Base-by-base conservation (phyloP, 2,113 vertebrate species). In the Cyanocitta stelleri region DNA sequence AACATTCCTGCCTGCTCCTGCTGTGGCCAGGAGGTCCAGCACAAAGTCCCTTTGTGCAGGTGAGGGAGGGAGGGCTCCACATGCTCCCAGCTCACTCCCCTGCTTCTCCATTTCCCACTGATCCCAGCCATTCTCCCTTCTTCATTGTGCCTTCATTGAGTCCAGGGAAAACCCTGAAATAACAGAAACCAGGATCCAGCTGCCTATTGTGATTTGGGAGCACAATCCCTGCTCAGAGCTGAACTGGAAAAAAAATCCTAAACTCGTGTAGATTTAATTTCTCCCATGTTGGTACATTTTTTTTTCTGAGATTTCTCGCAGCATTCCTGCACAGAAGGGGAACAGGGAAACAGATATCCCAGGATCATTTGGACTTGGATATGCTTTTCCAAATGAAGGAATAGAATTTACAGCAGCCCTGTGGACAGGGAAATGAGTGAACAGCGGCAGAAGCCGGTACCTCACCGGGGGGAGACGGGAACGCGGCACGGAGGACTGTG, bases 401-500 rank as follows among this genome's bases (percentile, higher is more conserved):
- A 6, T 1, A 27, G 27, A 3, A 6, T 23, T 30, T 22, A 1
- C 23, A 26, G 59, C 3, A 4, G 32, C 37, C 3, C 0, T 13
- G 16, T 16, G 41, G 43, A 8, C 35, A 37, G 33, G 58, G 33
- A 41, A 15, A 7, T 0, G 39, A 23, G n/a, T 1, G 48, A n/a
- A 4, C 0, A 5, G 44, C 5, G 3, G 58, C 63, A 9, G 6
- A 19, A n/a, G 32, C 21, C 6, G 16, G 66, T 3, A 1, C 51
- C 16, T 19, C 22, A 0, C 10, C 7, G 41, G 32, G 55, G 58
- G 41, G 63, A 43, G 64, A 16, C 21, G 7, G 9, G 66, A 32
- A 3, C 0, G 0, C 14, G 4, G 17, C 1, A 4, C 21, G 1
- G 21, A 27, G 0, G 2, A 24, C 11, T 5, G 9, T 0, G 2